A percentile compares a stretch with the other conserved stretches of the same genome.
phyloP scores from a whole-genome alignment of 1,140 invertebrate species.

The Papilio polytes region DNA sequence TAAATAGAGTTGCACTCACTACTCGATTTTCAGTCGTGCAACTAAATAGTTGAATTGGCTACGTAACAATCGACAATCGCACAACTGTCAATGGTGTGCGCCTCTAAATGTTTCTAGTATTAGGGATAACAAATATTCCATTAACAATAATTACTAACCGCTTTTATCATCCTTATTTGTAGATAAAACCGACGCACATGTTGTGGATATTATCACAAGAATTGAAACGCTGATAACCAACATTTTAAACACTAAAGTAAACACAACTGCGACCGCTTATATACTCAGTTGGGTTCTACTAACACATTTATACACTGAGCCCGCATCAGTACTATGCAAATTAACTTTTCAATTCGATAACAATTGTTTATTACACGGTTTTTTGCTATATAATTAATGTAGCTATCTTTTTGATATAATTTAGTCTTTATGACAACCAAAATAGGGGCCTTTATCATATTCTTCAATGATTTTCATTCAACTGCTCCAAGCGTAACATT shows the following conservation, averaged over 20 bases:
- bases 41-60: no score
- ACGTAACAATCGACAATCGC: no score
- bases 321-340: conserved; percentile 48
- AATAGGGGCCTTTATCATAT: background rate
- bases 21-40: no score
- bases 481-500: no score
- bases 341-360: conserved; percentile 37
- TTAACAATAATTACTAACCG: conserved; percentile 11
- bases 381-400: conserved; percentile 40
- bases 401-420: background rate
- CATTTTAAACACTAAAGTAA: conserved; percentile 6
- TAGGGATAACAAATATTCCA: background rate
- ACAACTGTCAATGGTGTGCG: no score
- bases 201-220: conserved; percentile 1
- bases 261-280: background rate
- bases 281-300: background rate
- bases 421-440: background rate
- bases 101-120: background rate
- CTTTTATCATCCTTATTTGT: background rate
- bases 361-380: conserved; percentile 40
- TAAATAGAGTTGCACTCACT: no score
- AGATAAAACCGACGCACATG: conserved; percentile 1
- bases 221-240: background rate
- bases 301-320: conserved; percentile 44
- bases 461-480: no score